These are phyloP conservation scores for Phyllotis vaccarum DNA, from an alignment of 2,797 vertebrate genomes.

Conservation along the genomic window DNA sequence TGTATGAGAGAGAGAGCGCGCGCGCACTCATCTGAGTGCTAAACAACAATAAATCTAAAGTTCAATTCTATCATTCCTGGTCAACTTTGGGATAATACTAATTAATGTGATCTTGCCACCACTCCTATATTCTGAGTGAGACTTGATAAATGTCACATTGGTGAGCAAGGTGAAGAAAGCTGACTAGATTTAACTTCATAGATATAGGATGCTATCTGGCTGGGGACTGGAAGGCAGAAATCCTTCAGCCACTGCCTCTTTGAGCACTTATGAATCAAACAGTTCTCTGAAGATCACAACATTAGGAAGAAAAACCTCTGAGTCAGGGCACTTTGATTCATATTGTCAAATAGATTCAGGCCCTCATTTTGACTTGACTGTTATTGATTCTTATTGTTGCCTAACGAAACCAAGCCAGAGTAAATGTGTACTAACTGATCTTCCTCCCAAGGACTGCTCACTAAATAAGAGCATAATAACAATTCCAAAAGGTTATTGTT, in stretches of 20 bases:
- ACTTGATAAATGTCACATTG: conserved; percentile 45
- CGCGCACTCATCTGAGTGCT: not conserved
- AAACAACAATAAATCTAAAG: not conserved
- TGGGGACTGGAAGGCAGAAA: conserved; percentile 25
- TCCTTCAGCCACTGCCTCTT: not conserved
- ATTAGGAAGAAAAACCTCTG: not conserved
- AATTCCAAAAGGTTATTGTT: conserved; percentile 57
- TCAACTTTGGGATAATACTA: conserved; percentile 34
- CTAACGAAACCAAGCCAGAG: conserved; percentile 32
- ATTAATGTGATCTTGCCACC: conserved; percentile 57
- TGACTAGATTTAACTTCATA: conserved; percentile 61
- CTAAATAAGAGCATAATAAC: conserved; percentile 4
- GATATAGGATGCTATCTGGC: conserved; percentile 37
- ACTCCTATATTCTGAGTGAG: not conserved
- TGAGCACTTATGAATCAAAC: not conserved
- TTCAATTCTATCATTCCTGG: conserved; percentile 18
- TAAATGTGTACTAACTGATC: not conserved
- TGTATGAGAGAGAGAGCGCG: no score
- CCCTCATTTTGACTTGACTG: not conserved
- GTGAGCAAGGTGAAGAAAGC: conserved; percentile 29
- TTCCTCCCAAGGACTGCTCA: not conserved
- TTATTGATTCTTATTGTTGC: not conserved
- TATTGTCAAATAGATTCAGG: not conserved
- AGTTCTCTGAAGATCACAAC: conserved; percentile 30
- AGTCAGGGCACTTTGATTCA: not conserved